These are phyloP conservation scores for Drosophila tanythrix DNA, from an alignment of 2,888 invertebrate species.

Conservation along the genomic window DNA sequence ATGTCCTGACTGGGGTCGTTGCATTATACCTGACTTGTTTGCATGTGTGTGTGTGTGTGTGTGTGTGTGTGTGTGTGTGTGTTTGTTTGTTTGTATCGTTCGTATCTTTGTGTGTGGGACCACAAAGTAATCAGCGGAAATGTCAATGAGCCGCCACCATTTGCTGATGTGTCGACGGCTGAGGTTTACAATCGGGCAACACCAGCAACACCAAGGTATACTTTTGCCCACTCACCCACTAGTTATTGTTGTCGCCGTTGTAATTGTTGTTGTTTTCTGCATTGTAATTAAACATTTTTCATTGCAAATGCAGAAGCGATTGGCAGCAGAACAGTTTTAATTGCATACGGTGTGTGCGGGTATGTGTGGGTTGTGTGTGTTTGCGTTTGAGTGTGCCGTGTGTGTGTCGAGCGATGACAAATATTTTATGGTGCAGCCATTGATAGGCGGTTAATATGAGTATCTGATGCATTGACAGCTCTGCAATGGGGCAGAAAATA, in stretches of 20 bases:
- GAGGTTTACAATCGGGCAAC: conserved; percentile 69
- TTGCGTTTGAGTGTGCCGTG: conserved; percentile 12
- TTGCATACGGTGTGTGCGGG: conserved; percentile 40
- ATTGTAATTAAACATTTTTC: conserved; percentile 77
- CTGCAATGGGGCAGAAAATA: conserved; percentile 6
- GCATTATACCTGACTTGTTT: conserved; percentile 39
- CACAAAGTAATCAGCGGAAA: conserved; percentile 82
- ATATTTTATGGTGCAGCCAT: conserved; percentile 59
- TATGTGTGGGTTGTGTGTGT: conserved; percentile 15
- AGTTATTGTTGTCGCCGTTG: conserved; percentile 42
- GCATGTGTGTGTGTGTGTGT: conserved; percentile 12
- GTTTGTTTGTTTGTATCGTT: conserved; percentile 18
- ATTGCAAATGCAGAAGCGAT: conserved; percentile 65
- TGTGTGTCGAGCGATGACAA: conserved; percentile 43
- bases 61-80: conserved; percentile 21
- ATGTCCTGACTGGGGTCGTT: conserved; percentile 69
- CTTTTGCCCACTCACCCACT: conserved; percentile 9
- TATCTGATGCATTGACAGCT: conserved; percentile 46
- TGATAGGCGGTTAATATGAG: conserved; percentile 58
- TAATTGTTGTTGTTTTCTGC: conserved; percentile 53
- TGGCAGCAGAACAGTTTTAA: conserved; percentile 60
- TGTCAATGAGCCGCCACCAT: conserved; percentile 80
- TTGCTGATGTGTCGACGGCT: conserved; percentile 77
- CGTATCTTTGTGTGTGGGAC: conserved; percentile 43
- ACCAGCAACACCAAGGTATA: conserved; percentile 46